Base-by-base conservation (phyloP, 2,888 invertebrate genomes). In the Leucoptera coffeella region DNA sequence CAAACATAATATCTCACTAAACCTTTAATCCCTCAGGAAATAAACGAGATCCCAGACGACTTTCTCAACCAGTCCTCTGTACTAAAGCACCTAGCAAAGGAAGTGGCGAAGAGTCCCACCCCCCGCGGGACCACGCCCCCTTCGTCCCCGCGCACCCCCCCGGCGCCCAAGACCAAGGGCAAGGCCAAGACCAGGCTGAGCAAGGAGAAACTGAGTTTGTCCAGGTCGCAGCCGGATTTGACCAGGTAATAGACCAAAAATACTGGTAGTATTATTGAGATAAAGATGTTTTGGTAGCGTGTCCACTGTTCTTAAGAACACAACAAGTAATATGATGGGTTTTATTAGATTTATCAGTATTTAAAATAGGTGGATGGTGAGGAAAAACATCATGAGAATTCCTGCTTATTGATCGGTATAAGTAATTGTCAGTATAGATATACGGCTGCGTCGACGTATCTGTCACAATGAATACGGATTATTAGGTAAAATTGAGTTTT, bases 151-250 rank as follows among this genome's bases (percentile, higher is more conserved):
- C 58, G 51, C 30, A 44, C 50, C 2, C 39, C 47, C 31, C 30
- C 43, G 12, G 22, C 27, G 13, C 14, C 24, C 17, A 48, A 44
- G 6, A 45, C 50, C 9, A 38, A 40, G 12, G 22, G 53, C 22
- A 53, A 58, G 30, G 29, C 39, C n/a, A 62, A 60, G 32, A 47
- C 52, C 24, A 60, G 61, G 29, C 51, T 47, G 4, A 43, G 53
- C 2, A 67, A 64, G 32, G 52, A 54, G 4, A 61, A 62, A 29
- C 52, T 71, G 0, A 80, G 73, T 30, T 45, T 85, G 31, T 86
- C 87, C 4, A 76, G 86, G 41, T 89, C 89, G 1, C 89, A 90
- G 47, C 90, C 90, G 1, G 89, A 91, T 61, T 64, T 90, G 35
- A 82, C 83, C 0, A 79, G 80, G 55, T 71, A 43, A 74, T 7